Evolutionary conservation across 2,888 invertebrate species (phyloP), one percentile per base, ranked within the genome.

Genomic region (Watsonalla cultraria): DNA sequence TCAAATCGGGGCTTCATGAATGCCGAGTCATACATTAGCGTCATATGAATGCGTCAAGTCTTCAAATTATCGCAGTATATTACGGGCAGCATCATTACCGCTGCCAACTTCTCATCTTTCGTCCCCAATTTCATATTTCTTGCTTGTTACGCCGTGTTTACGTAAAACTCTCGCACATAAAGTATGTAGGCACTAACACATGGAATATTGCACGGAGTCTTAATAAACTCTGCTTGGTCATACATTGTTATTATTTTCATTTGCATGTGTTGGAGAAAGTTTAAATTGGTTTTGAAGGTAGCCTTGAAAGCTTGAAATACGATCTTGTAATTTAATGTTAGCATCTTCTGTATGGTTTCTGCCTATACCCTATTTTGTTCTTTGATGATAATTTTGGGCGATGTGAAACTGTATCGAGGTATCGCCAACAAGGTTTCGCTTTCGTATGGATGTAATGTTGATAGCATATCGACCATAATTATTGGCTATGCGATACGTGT

Each of bases 241-340:
- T 34, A 39, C 42, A 56, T 14, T 54, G 54, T 51, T 58, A 56
- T 53, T 48, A 47, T 57, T 55, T 51, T 35, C 51, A 47, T 46
- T 56, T 54, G 49, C 49, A 55, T 53, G 52, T 60, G 37, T 7
- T 56, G 57, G 60, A 55, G 62, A 67, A 68, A 67, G 64, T 58
- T 52, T 5, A 9, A 8, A 42, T 11, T 42, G 42, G 11, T 42
- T 11, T 11, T 11, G 24, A 24, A 24, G 24, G 24, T 24, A 24
- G 24, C 24, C 24, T 24, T 24, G 24, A 24, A 24, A 24, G 4
- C 24, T 24, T 24, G 24, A 24, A 24, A 24, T 24, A 24, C 24
- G 1, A 24, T 24, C 24, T 24, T 2, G 24, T 24, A 24, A 24
- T 24, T 24, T 24, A 24, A 24, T n/a, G n/a, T 24, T 24, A 24